Percentiles rank a stretch among this genome's conserved stretches.
Evolutionary conservation across 2,113 vertebrate genomes (phyloP).

Genomic region (Brachionichthys hirsutus): DNA sequence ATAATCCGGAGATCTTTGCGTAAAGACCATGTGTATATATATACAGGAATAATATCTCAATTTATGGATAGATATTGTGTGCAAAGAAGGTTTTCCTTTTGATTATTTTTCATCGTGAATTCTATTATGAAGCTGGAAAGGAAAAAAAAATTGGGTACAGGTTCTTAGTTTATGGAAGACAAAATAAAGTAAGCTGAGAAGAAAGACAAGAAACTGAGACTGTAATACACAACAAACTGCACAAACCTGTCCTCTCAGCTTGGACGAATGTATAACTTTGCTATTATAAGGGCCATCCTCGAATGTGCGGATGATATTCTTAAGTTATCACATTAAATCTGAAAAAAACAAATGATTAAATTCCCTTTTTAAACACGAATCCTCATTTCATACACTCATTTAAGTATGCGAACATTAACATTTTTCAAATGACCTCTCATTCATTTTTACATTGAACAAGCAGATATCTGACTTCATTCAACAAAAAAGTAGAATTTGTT

Average conservation of each 20-base stretch:
- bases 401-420: slow-evolving; percentile 51
- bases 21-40: slow-evolving; percentile 72
- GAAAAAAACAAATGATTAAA: slow-evolving; percentile 61
- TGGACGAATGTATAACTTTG: slow-evolving; percentile 35
- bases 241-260: slow-evolving; percentile 41
- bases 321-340: slow-evolving; percentile 52
- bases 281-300: slow-evolving; percentile 38
- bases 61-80: slow-evolving; percentile 74
- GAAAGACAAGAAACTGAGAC: slow-evolving; percentile 65
- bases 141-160: slow-evolving; percentile 74
- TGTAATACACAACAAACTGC: slow-evolving; percentile 60
- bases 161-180: slow-evolving; percentile 82
- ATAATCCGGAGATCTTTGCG: slow-evolving; percentile 65
- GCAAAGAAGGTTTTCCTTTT: slow-evolving; percentile 73
- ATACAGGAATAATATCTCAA: slow-evolving; percentile 70
- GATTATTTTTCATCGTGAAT: slow-evolving; percentile 73
- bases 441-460: slow-evolving; percentile 56
- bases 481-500: slow-evolving; percentile 58
- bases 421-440: slow-evolving; percentile 46
- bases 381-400: slow-evolving; percentile 49
- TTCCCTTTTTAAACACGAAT: slow-evolving; percentile 61
- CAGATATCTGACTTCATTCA: slow-evolving; percentile 54
- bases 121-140: slow-evolving; percentile 72
- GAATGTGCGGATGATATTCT: slow-evolving; percentile 37
- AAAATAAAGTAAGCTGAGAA: slow-evolving; percentile 75